Conservation (phyloP, 2,888 invertebrate species). For the Harpalus rubripes region DNA sequence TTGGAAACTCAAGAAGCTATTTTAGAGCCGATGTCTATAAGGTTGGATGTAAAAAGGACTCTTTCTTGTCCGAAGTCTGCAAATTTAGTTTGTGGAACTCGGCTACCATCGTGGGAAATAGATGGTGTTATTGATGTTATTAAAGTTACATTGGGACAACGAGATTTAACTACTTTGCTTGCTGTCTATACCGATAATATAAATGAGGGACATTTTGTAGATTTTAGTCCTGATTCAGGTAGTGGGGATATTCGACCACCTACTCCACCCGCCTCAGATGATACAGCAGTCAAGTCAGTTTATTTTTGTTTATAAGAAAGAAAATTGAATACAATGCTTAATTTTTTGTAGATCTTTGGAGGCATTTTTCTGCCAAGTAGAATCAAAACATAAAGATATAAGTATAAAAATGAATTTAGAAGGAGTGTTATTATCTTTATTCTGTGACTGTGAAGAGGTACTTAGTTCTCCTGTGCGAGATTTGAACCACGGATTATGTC, state of each 20-base stretch:
- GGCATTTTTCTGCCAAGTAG: slow-evolving; percentile 86
- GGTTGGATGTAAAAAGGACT: slow-evolving; percentile 86
- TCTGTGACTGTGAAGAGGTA: slow-evolving; percentile 87
- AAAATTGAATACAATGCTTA: neutral
- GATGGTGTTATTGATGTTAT: slow-evolving; percentile 84
- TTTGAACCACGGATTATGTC: slow-evolving; percentile 85
- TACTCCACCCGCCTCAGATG: slow-evolving; percentile 26
- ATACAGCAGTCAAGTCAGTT: slow-evolving; percentile 47
- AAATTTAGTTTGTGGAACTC: slow-evolving; percentile 56
- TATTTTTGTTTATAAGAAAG: slow-evolving; percentile 29
- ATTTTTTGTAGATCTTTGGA: slow-evolving; percentile 80
- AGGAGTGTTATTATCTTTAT: slow-evolving; percentile 85
- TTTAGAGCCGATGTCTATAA: slow-evolving; percentile 85
- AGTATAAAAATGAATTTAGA: slow-evolving; percentile 83
- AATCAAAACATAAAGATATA: slow-evolving; percentile 82
- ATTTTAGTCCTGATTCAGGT: slow-evolving; percentile 74
- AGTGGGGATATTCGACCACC: slow-evolving; percentile 62
- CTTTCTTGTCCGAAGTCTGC: slow-evolving; percentile 78
- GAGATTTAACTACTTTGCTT: slow-evolving; percentile 85
- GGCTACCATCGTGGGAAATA: slow-evolving; percentile 78
- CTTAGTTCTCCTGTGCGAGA: slow-evolving; percentile 88
- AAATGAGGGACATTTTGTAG: slow-evolving; percentile 81
- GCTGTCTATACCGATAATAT: slow-evolving; percentile 87
- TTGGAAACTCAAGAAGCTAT: slow-evolving; percentile 89
- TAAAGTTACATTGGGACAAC: slow-evolving; percentile 85